Evolutionary conservation across 2,113 vertebrate species (phyloP), one percentile per base, ranked within the genome.

Genomic region (Notothenia coriiceps): DNA sequence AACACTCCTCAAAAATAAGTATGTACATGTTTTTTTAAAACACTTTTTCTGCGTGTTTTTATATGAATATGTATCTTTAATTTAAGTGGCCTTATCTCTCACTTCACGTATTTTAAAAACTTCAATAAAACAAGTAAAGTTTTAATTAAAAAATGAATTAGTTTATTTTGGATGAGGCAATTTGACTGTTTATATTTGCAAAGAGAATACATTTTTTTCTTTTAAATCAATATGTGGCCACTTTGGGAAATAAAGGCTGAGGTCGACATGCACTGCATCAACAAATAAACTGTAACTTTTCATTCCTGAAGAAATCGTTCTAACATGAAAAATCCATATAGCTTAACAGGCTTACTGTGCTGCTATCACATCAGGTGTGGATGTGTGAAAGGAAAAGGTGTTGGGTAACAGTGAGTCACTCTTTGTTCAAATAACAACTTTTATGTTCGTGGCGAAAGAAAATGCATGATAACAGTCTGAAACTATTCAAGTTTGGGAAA

Each of bases 251-350:
- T 40, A 11, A 35, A 61, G 35, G 54, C 40, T 10, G 22, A 18
- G 14, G 2, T 25, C 65, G 22, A 25, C 5, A 17, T 67, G 25
- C 4, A 47, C 49, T 43, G 55, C 55, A 22, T 25, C 1, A 0
- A 33, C 22, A 22, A 54, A 46, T 44, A 44, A 76, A 46, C 18
- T 50, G 13, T 44, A 49, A 49, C 22, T n/a, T 61, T 13, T 69
- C 14, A 62, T 69, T 74, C 49, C n/a, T 20, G 29, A 29, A 51
- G 20, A 57, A 55, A 50, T 51, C 29, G 20, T 44, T 56, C 20
- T 6, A 40, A 61, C 51, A 70, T 57, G 25, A 75, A 64, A 57
- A 64, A 57, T 82, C 66, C 76, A 70, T 76, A 29, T 46, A 65
- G 46, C 66, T 74, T n/a, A 63, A 56, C 49, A 25, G 50, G 44